phyloP scores from a whole-genome alignment of 2,797 vertebrate species.

The Xenopus petersii region DNA sequence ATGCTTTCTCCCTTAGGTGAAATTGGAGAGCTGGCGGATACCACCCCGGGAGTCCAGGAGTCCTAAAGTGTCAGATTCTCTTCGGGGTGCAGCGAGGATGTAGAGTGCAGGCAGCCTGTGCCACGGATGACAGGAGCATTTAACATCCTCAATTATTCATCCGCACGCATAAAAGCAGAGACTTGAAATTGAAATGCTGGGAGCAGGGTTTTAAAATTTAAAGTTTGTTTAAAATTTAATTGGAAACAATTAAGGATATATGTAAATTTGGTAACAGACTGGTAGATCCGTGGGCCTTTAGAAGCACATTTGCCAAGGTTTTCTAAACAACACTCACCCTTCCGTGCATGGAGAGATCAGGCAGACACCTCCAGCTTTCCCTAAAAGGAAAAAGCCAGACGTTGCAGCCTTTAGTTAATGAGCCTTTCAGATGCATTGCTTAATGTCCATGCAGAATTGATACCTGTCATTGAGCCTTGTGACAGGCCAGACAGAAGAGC shows the following conservation, averaged over 20 bases:
- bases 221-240: conserved; percentile 40
- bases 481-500: neutral
- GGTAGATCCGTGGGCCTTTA: neutral
- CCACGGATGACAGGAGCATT: conserved; percentile 11
- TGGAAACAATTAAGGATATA: conserved; percentile 46
- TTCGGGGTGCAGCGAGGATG: conserved; percentile 13
- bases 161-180: conserved; percentile 10
- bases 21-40: neutral
- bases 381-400: neutral
- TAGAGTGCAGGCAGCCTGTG: neutral
- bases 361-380: too few species aligned
- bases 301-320: too few species aligned
- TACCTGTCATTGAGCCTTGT: neutral
- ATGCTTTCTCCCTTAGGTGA: neutral
- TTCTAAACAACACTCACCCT: too few species aligned
- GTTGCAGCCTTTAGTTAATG: conserved; percentile 14
- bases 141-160: conserved; percentile 38
- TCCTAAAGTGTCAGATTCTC: neutral
- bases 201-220: conserved; percentile 37
- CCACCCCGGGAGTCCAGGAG: conserved; percentile 5
- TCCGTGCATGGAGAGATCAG: too few species aligned
- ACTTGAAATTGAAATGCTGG: conserved; percentile 11
- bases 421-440: conserved; percentile 24
- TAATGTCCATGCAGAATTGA: conserved; percentile 20
- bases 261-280: conserved; percentile 22